Conservation (phyloP, 2,113 vertebrate species). For the Echinops telfairi region DNA sequence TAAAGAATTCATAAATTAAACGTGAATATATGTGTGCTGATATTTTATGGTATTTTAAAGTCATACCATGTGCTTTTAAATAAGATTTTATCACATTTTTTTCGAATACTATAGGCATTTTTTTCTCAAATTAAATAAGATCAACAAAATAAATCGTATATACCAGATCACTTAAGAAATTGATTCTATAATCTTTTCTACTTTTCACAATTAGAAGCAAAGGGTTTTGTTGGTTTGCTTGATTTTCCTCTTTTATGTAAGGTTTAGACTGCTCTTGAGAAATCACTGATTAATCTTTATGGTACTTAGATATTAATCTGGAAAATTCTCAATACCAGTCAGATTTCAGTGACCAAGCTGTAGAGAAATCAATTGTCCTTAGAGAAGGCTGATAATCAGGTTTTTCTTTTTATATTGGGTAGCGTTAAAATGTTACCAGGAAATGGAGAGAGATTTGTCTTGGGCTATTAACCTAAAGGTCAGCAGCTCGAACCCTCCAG, state of each 20-base stretch:
- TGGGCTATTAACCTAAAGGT: background rate
- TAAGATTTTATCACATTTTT: slow-evolving; percentile 11
- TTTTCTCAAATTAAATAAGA: slow-evolving; percentile 40
- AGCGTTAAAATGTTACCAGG: too few relatives aligned
- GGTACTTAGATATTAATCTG: background rate
- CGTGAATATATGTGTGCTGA: slow-evolving; percentile 7
- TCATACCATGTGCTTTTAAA: background rate
- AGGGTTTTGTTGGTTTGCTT: background rate
- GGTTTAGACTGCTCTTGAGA: background rate
- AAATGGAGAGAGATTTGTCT: background rate
- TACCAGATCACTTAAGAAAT: slow-evolving; percentile 19
- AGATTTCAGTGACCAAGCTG: background rate
- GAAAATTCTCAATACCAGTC: slow-evolving; percentile 37
- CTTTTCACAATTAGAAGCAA: background rate
- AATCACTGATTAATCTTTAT: background rate
- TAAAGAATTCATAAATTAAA: slow-evolving; percentile 22
- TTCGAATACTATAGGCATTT: background rate
- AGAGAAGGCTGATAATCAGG: background rate
- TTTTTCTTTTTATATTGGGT: background rate
- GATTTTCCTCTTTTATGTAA: background rate
- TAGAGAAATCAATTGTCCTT: background rate
- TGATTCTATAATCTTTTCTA: background rate
- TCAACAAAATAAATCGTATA: background rate
- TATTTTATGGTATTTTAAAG: slow-evolving; percentile 33
- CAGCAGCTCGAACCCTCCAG: too few relatives aligned